Base-by-base conservation (phyloP, 2,888 invertebrate genomes). In the Leucozona laternaria region DNA sequence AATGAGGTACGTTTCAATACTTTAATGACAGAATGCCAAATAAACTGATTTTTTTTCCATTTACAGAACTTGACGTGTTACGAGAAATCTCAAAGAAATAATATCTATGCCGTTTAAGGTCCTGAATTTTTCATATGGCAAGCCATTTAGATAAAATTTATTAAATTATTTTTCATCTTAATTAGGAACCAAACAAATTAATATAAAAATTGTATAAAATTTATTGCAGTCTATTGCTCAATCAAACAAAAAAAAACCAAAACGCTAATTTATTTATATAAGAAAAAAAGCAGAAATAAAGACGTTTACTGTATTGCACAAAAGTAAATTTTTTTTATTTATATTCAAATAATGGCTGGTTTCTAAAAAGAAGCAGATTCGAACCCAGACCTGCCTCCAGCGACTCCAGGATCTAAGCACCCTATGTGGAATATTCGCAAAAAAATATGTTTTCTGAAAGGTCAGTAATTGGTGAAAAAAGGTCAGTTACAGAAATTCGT, bases 221-320 rank as follows among this genome's bases (percentile, higher is more conserved):
- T 71, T 76, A 84, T 20, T 64, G 71, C 72, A 72, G 76, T 85
- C 77, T 60, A 72, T 77, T 77, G 76, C 80, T 80, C 80, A 85
- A 76, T 40, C 11, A 22, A 76, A 17, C 66, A 72, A 13, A 77
- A 83, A 72, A 25, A 31, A 55, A 37, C 7, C 58, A 31, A 55
- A 37, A 13, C 58, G 62, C 62, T 79, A 48, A 6, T 55, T 62
- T 68, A 34, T 57, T 55, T 15, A 66, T 10, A 55, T 15, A 4
- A 70, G 22, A 66, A 68, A 73, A 25, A 28, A 25, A 66, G 17
- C 37, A 25, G 57, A 72, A 77, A 77, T 77, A 82, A 76, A 79
- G 62, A 79, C 66, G 58, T 58, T 58, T 71, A 53, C 53, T 68
- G 53, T 68, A 68, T 68, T 71, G 45, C 57, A 43, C 71, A 57